A percentile compares a stretch with the other conserved stretches of the same genome.
These are phyloP conservation scores for Panulirus ornatus DNA, from an alignment of 1,140 invertebrate species.

Conservation along the genomic window DNA sequence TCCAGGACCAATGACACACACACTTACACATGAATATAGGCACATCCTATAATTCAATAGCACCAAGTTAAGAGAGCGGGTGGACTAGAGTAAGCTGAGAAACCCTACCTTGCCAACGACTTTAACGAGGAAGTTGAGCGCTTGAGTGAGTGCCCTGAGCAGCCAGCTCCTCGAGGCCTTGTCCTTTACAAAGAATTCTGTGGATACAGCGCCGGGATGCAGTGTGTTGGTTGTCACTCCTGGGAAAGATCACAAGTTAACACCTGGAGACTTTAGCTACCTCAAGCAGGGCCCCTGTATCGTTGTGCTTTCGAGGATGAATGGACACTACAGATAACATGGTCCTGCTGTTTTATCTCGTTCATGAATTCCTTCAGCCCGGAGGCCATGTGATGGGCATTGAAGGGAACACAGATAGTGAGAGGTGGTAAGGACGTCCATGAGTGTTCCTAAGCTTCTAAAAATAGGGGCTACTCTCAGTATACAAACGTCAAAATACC, in stretches of 20 bases:
- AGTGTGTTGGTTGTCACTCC: conserved; percentile 33
- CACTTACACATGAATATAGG: no score
- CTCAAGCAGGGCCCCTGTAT: not conserved
- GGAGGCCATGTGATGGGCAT: not conserved
- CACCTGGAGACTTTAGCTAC: not conserved
- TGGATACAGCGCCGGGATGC: conserved; percentile 22
- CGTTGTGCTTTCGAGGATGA: not conserved
- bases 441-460: not conserved
- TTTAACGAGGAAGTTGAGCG: not conserved
- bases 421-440: not conserved
- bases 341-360: no score
- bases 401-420: not conserved
- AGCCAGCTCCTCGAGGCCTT: not conserved
- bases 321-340: not conserved
- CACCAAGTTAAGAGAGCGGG: no score
- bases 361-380: not conserved
- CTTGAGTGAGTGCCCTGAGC: not conserved
- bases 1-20: no score
- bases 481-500: not conserved
- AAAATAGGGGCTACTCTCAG: not conserved
- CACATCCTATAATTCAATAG: no score
- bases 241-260: not conserved
- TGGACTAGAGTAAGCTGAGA: no score
- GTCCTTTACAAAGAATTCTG: conserved; percentile 17
- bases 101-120: conserved; percentile 36